Conservation (phyloP, 2,888 invertebrate genomes). For the Cabera pusaria region DNA sequence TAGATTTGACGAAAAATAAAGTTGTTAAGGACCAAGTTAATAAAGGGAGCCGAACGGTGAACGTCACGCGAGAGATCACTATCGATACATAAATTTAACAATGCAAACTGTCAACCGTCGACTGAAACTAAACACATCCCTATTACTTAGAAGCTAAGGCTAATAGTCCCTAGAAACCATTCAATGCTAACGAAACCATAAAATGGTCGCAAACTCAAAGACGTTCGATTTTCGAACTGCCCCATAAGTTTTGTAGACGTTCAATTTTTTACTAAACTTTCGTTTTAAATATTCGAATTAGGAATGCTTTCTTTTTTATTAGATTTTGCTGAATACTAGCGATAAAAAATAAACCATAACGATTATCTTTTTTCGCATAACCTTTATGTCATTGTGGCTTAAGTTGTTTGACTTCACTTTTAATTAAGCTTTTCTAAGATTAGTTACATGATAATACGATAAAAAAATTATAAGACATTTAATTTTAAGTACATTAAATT, state of each 20-base stretch:
- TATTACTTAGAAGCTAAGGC: slow-evolving; percentile 32
- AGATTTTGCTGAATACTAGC: neutral
- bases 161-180: slow-evolving; percentile 17
- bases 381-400: too few relatives aligned
- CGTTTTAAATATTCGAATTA: slow-evolving; percentile 9
- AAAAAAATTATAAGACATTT: too few relatives aligned
- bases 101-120: slow-evolving; percentile 43
- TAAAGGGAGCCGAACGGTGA: slow-evolving; percentile 50
- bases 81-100: slow-evolving; percentile 58
- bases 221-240: slow-evolving; percentile 57
- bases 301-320: slow-evolving; percentile 22
- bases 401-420: too few relatives aligned
- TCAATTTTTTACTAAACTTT: slow-evolving; percentile 18
- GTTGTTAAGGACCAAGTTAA: slow-evolving; percentile 62
- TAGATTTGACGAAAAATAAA: slow-evolving; percentile 68
- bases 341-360: too few relatives aligned
- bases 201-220: slow-evolving; percentile 36
- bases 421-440: too few relatives aligned
- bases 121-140: slow-evolving; percentile 39
- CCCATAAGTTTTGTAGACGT: slow-evolving; percentile 24
- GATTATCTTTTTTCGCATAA: too few relatives aligned
- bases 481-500: too few relatives aligned
- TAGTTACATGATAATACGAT: too few relatives aligned
- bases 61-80: slow-evolving; percentile 69
- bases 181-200: slow-evolving; percentile 24